These are phyloP conservation scores for Phoebastria nigripes DNA, from an alignment of 2,797 vertebrate species.

Conservation along the genomic window DNA sequence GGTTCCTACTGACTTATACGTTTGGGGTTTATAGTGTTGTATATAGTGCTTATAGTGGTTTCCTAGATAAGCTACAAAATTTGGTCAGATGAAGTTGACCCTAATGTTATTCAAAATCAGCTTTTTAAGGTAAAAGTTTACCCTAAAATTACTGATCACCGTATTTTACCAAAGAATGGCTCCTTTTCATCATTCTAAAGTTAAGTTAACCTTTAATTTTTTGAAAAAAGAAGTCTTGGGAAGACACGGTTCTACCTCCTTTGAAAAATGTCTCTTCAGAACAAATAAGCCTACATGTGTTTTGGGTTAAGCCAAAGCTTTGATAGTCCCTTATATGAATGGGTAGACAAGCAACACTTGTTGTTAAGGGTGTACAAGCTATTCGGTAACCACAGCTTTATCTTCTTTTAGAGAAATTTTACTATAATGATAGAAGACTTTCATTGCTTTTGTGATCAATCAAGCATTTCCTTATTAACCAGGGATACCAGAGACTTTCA, in stretches of 20 bases:
- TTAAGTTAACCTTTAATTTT: background rate
- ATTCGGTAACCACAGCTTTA: background rate
- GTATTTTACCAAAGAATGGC: background rate
- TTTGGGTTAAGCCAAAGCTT: background rate
- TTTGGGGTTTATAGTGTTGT: background rate
- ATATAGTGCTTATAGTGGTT: background rate
- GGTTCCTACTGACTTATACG: background rate
- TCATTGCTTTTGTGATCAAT: background rate
- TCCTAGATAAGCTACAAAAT: background rate
- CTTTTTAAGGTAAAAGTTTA: background rate
- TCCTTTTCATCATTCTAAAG: background rate
- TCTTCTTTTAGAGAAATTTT: background rate
- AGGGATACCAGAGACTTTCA: background rate
- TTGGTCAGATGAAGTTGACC: background rate
- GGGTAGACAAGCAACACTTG: background rate
- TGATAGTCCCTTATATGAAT: background rate
- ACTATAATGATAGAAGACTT: background rate
- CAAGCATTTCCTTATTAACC: conserved; percentile 17
- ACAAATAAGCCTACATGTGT: background rate
- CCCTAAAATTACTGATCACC: background rate
- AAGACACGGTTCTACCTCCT: background rate
- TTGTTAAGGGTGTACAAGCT: background rate
- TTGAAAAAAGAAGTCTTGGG: background rate
- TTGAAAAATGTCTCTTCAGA: background rate
- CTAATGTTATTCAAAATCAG: background rate